phyloP scores from a whole-genome alignment of 2,797 vertebrate genomes.

The Enteromius argenteus region DNA sequence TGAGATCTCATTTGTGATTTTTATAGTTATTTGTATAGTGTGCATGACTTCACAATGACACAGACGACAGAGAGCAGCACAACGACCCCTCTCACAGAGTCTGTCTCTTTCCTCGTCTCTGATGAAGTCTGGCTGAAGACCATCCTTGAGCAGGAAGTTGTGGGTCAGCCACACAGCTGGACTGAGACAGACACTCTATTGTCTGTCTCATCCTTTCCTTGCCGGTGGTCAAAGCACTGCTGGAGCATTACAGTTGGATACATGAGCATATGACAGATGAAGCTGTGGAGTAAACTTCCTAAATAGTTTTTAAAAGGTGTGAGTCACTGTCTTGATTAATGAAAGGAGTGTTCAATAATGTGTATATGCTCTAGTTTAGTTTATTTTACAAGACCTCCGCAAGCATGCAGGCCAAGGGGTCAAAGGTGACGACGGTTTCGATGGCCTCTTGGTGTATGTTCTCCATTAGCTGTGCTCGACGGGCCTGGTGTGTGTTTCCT shows the following conservation, averaged over 20 bases:
- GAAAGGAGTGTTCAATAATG: slow-evolving; percentile 29
- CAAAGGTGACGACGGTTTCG: slow-evolving; percentile 39
- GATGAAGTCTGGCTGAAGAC: slow-evolving; percentile 67
- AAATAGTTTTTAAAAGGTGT: slow-evolving; percentile 24
- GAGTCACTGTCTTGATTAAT: slow-evolving; percentile 38
- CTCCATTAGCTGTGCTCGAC: slow-evolving; percentile 54
- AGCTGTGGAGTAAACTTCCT: slow-evolving; percentile 28
- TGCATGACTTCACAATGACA: slow-evolving; percentile 57
- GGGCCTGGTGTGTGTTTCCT: slow-evolving; percentile 54
- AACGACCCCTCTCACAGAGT: slow-evolving; percentile 57
- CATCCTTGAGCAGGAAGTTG: slow-evolving; percentile 67
- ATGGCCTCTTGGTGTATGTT: slow-evolving; percentile 48
- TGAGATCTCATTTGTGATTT: not conserved
- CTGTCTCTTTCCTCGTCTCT: slow-evolving; percentile 49
- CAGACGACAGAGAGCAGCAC: slow-evolving; percentile 61
- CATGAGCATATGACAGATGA: slow-evolving; percentile 25
- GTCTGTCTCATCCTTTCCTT: slow-evolving; percentile 68
- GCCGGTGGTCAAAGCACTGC: slow-evolving; percentile 53
- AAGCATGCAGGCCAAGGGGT: slow-evolving; percentile 37
- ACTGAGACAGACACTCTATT: slow-evolving; percentile 57
- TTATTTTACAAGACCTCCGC: slow-evolving; percentile 49
- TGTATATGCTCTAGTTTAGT: slow-evolving; percentile 22
- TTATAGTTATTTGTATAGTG: not conserved
- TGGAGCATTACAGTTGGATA: slow-evolving; percentile 31
- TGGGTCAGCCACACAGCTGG: slow-evolving; percentile 65